phyloP scores from a whole-genome alignment of 2,888 invertebrate species.

The Xylota segnis region DNA sequence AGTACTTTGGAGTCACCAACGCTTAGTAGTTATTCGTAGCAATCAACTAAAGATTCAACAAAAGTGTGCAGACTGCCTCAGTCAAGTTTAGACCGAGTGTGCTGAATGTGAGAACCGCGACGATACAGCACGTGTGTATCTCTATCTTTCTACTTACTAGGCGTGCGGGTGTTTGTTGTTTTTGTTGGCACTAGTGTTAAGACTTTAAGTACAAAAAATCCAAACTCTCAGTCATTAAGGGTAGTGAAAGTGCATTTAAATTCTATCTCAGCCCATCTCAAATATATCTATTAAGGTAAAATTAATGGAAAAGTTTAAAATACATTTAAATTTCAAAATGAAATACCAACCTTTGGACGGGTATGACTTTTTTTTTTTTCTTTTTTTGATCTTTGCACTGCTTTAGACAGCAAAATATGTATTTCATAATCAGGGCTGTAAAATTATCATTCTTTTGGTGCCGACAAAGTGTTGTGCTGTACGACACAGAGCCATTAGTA shows the following conservation, averaged over 20 bases:
- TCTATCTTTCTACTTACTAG: slow-evolving; percentile 23
- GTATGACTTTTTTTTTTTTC: not conserved
- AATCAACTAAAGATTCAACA: slow-evolving; percentile 13
- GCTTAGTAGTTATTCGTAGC: slow-evolving; percentile 29
- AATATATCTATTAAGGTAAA: slow-evolving; percentile 44
- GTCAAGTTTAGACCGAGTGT: slow-evolving; percentile 62
- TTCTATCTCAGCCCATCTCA: slow-evolving; percentile 10
- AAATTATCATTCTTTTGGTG: not conserved
- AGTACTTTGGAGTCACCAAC: slow-evolving; percentile 30
- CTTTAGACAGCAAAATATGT: not conserved
- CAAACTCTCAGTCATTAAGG: slow-evolving; percentile 8
- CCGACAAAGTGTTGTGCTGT: slow-evolving; percentile 6
- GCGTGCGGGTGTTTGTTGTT: slow-evolving; percentile 37
- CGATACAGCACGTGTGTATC: slow-evolving; percentile 30
- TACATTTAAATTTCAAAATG: not conserved
- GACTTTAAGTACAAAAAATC: slow-evolving; percentile 7
- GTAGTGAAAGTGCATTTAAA: slow-evolving; percentile 56
- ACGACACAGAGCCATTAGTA: not conserved
- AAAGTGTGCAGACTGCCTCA: slow-evolving; percentile 34
- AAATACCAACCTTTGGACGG: slow-evolving; percentile 27
- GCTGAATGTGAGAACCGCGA: slow-evolving; percentile 34
- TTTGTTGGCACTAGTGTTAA: slow-evolving; percentile 28
- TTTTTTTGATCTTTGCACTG: slow-evolving; percentile 41
- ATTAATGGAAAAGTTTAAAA: not conserved
- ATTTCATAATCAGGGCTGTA: slow-evolving; percentile 36